A percentile compares a stretch with the other conserved stretches of the same genome.
Conservation (phyloP, 2,113 vertebrate genomes). For the Cervus canadensis region DNA sequence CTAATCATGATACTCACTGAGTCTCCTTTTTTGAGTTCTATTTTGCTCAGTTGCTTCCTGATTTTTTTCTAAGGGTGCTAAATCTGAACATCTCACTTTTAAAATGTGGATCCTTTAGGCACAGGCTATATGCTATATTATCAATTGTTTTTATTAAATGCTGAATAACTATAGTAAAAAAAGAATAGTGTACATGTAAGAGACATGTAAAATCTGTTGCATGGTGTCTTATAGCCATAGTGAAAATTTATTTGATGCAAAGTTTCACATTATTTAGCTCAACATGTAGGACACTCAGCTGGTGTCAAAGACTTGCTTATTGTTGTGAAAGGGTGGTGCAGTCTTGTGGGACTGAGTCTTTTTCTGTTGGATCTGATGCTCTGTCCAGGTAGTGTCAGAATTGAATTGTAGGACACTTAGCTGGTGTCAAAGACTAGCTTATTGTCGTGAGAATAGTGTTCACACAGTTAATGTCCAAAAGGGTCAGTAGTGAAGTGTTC, state of each 20-base stretch:
- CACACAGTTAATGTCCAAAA: not conserved
- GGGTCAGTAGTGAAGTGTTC: not conserved
- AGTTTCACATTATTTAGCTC: not conserved
- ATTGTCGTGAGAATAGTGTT: not conserved
- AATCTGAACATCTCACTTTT: not conserved
- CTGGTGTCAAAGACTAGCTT: not conserved
- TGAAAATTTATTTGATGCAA: not conserved
- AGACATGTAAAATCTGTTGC: not conserved
- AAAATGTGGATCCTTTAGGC: not conserved
- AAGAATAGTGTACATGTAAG: not conserved
- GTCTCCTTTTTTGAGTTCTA: not conserved
- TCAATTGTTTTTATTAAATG: not conserved
- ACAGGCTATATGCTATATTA: not conserved
- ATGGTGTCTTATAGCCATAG: not conserved
- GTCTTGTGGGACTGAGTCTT: not conserved
- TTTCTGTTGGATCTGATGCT: not conserved
- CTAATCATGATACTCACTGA: not conserved
- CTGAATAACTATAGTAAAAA: not conserved
- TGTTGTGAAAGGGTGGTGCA: not conserved
- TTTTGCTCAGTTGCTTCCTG: not conserved
- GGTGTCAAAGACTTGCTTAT: not conserved
- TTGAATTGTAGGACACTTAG: not conserved
- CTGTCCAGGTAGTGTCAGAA: not conserved
- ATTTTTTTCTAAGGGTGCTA: not conserved
- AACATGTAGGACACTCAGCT: not conserved